These are phyloP conservation scores for Campylomormyrus tamandua DNA, from an alignment of 2,113 vertebrate genomes.

Conservation along the genomic window DNA sequence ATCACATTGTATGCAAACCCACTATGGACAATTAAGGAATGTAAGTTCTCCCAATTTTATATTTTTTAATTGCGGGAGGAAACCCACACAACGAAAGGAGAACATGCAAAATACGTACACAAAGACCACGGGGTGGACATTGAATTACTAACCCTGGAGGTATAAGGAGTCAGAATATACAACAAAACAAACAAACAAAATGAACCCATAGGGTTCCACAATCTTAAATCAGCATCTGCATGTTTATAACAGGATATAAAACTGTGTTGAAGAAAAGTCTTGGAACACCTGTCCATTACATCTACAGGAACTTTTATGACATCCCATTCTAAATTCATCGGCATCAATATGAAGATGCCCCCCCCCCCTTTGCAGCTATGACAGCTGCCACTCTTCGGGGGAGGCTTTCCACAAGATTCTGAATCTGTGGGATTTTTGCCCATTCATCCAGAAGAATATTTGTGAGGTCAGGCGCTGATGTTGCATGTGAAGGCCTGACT, in stretches of 20 bases:
- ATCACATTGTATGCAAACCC: not conserved
- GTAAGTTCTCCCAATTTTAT: not conserved
- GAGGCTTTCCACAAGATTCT: not conserved
- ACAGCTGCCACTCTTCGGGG: not conserved
- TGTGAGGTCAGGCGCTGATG: not conserved
- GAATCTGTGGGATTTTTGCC: not conserved
- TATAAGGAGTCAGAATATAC: slow-evolving; percentile 38
- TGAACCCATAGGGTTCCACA: not conserved
- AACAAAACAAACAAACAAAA: slow-evolving; percentile 35
- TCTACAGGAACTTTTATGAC: not conserved
- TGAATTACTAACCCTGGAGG: slow-evolving; percentile 31
- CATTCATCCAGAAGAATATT: not conserved
- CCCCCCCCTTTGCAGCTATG: not conserved
- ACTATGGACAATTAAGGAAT: not conserved
- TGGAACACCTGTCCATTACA: not conserved
- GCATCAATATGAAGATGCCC: not conserved
- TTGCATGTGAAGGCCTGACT: not conserved
- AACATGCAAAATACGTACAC: not conserved
- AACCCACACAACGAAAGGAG: not conserved
- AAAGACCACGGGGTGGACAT: slow-evolving; percentile 45
- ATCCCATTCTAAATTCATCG: not conserved
- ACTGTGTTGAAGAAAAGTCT: not conserved
- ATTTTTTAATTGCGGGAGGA: not conserved
- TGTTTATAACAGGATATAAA: not conserved
- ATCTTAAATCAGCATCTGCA: not conserved